Base-by-base conservation (phyloP, 2,888 invertebrate genomes). In the Diabrotica balteata region DNA sequence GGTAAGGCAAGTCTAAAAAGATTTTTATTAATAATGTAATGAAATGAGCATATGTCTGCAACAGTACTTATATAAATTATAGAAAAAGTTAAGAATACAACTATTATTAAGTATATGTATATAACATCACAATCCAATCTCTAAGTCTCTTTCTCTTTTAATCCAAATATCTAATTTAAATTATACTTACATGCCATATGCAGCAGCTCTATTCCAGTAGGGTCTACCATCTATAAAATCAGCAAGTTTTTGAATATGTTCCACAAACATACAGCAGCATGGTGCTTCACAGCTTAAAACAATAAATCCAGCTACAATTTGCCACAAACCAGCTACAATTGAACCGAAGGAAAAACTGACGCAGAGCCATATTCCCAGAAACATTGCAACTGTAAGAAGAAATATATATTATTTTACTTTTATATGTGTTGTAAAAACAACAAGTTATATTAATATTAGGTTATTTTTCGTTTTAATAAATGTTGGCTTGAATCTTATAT, bases 221-320 rank as follows among this genome's bases (percentile, higher is more conserved):
- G 97, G 96, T 75, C 94, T 89, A 63, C 87, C 86, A 78, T 97
- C 96, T 63, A 94, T 90, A 86, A 90, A 91, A 79, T 91, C 91
- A 68, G 95, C 93, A 63, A 97, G 86, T 70, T 89, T 89, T 85
- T 95, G 94, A 66, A 98, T 96, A 86, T 94, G 94, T 81, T 97
- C 98, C 73, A 98, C 90, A 86, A 97, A 98, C 86, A 96, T 89
- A 85, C 97, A 98, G 86, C 97, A 98, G 84, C 95, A 98, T 0
- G 98, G 98, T 51, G 98, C 97, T 86, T 98, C 98, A 79, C 97
- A 89, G 54, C 93, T 90, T 76, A 97, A 88, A 70, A 95, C 90
- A 71, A 94, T 80, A 85, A 98, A 96, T 51, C 97, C 98, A 71
- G 93, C 91, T 71, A 96, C 80, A 90, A 96, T 93, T 87, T 94